Conservation (phyloP, 2,113 vertebrate genomes). For the Takifugu bimaculatus region DNA sequence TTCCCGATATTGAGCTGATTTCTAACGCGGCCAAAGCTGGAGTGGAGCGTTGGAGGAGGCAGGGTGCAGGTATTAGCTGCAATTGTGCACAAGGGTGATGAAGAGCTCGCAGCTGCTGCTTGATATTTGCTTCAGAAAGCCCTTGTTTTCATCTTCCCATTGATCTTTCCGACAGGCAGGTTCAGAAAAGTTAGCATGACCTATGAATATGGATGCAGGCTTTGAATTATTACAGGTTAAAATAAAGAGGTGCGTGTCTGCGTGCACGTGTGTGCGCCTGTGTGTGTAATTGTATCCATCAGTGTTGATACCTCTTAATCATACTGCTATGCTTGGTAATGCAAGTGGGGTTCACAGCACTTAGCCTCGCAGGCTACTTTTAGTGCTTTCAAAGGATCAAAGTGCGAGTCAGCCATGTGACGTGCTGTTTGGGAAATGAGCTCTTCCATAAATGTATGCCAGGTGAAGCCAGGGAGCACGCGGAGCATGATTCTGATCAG, state of each 20-base stretch:
- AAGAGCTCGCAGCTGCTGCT: constrained; percentile 25
- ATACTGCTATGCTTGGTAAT: constrained; percentile 47
- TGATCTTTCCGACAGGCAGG: constrained; percentile 42
- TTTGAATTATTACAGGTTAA: constrained; percentile 53
- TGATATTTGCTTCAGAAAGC: constrained; percentile 19
- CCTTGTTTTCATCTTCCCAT: constrained; percentile 51
- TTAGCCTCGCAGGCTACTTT: constrained; percentile 52
- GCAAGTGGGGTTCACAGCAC: constrained; percentile 54
- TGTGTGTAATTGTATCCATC: constrained; percentile 35
- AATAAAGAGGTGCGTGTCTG: constrained; percentile 6
- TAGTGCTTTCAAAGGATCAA: constrained; percentile 48
- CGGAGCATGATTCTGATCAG: constrained; percentile 12
- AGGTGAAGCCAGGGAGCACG: constrained; percentile 27
- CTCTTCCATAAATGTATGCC: constrained; percentile 40
- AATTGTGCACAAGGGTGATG: constrained; percentile 6
- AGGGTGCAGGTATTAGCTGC: neutral
- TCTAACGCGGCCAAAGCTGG: constrained; percentile 28
- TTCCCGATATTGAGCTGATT: constrained; percentile 15
- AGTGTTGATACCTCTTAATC: constrained; percentile 39
- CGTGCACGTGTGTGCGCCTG: constrained; percentile 4
- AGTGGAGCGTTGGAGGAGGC: constrained; percentile 1
- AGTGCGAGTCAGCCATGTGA: constrained; percentile 29
- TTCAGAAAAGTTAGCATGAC: constrained; percentile 45
- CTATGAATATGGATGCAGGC: constrained; percentile 62
- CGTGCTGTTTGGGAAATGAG: constrained; percentile 32